Evolutionary conservation across 1,140 invertebrate genomes (phyloP).

Genomic region (Nephotettix cincticeps): DNA sequence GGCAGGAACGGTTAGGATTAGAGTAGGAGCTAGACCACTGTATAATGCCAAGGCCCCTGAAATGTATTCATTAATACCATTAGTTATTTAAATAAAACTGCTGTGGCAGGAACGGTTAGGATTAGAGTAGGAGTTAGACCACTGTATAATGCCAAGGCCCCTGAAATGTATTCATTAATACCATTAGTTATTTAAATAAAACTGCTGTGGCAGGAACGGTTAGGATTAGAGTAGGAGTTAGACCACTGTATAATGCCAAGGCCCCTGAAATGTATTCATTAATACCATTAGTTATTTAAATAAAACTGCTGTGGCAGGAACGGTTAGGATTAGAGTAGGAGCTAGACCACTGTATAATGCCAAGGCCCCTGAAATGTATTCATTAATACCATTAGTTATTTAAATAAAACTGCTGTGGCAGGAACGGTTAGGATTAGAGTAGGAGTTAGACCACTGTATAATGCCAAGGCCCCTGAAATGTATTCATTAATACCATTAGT

Average conservation of each 20-base stretch:
- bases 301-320: conserved; percentile 93
- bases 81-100: conserved; percentile 93
- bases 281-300: too few relatives aligned
- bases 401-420: conserved; percentile 93
- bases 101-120: conserved; percentile 92
- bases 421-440: conserved; percentile 92
- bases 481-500: too few relatives aligned
- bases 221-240: conserved; percentile 87
- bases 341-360: conserved; percentile 92
- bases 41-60: conserved; percentile 74
- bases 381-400: too few relatives aligned
- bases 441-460: conserved; percentile 93
- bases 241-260: conserved; percentile 84
- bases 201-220: conserved; percentile 96
- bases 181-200: too few relatives aligned
- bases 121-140: conserved; percentile 91
- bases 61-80: too few relatives aligned
- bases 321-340: conserved; percentile 89
- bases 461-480: conserved; percentile 61
- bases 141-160: conserved; percentile 78
- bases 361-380: conserved; percentile 55
- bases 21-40: conserved; percentile 88
- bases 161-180: too few relatives aligned
- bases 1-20: conserved; percentile 91
- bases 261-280: conserved; percentile 60